Conservation (phyloP, 2,888 invertebrate genomes). For the Cetonia aurata region DNA sequence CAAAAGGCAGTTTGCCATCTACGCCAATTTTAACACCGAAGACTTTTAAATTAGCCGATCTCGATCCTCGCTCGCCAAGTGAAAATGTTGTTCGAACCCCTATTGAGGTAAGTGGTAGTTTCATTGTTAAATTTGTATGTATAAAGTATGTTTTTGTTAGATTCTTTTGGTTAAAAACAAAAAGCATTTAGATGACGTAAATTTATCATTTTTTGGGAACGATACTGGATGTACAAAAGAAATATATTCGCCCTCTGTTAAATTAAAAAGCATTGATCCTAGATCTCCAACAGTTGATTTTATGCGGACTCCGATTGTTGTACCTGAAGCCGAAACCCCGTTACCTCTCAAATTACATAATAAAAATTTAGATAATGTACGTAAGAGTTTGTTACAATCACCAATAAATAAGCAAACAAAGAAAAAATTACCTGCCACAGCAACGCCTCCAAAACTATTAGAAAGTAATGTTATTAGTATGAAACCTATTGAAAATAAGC, state of each 20-base stretch:
- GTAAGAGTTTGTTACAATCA: constrained; percentile 44
- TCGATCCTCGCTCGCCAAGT: constrained; percentile 74
- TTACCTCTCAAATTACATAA: constrained; percentile 57
- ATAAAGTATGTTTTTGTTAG: constrained; percentile 8
- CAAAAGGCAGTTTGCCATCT: constrained; percentile 49
- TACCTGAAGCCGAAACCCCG: constrained; percentile 36
- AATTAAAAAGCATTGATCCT: constrained; percentile 63
- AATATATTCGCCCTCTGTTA: constrained; percentile 3
- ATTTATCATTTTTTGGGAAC: neutral
- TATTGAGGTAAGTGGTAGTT: constrained; percentile 67
- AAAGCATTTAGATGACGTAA: constrained; percentile 1
- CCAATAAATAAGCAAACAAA: constrained; percentile 56
- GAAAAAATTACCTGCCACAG: constrained; percentile 47
- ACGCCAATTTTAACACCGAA: constrained; percentile 55
- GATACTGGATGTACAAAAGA: neutral
- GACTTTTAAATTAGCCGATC: constrained; percentile 49
- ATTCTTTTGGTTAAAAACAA: constrained; percentile 13
- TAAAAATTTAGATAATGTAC: constrained; percentile 61
- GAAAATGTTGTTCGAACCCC: constrained; percentile 72
- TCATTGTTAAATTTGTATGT: neutral
- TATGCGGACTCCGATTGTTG: constrained; percentile 71
- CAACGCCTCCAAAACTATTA: constrained; percentile 60
- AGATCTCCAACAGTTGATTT: constrained; percentile 73
- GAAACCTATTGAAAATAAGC: constrained; percentile 60
- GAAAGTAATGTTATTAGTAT: constrained; percentile 59